A percentile compares a stretch with the other conserved stretches of the same genome.
Evolutionary conservation across 2,888 invertebrate species (phyloP).

Genomic region (Tuberolachnus salignus): DNA sequence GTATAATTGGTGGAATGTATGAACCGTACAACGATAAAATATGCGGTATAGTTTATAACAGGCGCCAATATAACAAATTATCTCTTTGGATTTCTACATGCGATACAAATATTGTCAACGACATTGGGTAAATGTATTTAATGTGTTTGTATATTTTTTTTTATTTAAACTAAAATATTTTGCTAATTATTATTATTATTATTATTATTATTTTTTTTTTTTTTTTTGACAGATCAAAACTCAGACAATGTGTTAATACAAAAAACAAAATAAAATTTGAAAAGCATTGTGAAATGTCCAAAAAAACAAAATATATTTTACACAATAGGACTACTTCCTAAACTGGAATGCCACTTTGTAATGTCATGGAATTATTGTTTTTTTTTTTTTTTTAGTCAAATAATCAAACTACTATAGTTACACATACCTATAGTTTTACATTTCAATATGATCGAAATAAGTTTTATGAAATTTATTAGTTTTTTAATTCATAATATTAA

Average conservation of each 20-base stretch:
- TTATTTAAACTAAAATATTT: no score
- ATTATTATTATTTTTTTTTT: no score
- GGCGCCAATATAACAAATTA: conserved; percentile 91
- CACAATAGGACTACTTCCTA: background rate
- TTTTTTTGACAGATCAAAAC: conserved; percentile 31
- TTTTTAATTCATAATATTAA: no score
- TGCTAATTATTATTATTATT: no score
- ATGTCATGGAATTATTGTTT: background rate
- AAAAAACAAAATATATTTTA: background rate
- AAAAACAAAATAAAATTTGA: conserved; percentile 43
- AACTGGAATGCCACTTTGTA: background rate
- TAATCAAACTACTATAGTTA: background rate
- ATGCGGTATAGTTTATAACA: conserved; percentile 95
- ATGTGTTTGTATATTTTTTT: background rate
- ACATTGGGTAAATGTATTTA: conserved; percentile 73
- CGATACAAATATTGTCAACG: conserved; percentile 71
- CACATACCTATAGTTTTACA: no score
- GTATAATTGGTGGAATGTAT: conserved; percentile 96
- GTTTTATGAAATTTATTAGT: background rate
- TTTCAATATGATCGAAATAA: background rate
- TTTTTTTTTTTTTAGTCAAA: no score
- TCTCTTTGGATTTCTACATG: conserved; percentile 79
- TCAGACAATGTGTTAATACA: background rate
- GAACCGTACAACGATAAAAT: conserved; percentile 89
- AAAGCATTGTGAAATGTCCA: conserved; percentile 28